Conservation (phyloP, 2,888 invertebrate genomes). For the Blastobasis lacticolella region DNA sequence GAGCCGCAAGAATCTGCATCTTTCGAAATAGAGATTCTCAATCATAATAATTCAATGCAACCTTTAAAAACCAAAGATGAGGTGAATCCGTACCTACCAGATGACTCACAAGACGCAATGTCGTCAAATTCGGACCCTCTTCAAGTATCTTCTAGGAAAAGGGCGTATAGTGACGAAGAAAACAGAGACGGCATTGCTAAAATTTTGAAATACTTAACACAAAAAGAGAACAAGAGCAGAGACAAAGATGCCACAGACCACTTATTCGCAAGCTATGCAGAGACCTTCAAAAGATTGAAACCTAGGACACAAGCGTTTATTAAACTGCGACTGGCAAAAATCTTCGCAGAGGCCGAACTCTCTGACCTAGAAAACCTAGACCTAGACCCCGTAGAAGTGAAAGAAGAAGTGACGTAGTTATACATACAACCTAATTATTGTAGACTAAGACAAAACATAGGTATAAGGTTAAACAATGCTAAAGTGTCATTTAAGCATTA, state of each 20-base stretch:
- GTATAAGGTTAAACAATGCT: too few relatives aligned
- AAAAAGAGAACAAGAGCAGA: not conserved
- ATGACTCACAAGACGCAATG: not conserved
- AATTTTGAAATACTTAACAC: not conserved
- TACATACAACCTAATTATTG: not conserved
- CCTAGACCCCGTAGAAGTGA: too few relatives aligned
- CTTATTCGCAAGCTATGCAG: constrained; percentile 2
- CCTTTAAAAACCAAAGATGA: not conserved
- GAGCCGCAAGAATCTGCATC: not conserved
- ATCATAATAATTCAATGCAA: not conserved
- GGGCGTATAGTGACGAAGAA: too few relatives aligned
- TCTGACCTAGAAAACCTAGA: not conserved
- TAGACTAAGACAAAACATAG: too few relatives aligned
- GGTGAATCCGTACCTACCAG: not conserved
- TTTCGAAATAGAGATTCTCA: not conserved
- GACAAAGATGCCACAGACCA: not conserved
- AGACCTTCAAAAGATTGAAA: constrained; percentile 3
- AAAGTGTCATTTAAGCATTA: too few relatives aligned
- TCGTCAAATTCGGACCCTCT: not conserved
- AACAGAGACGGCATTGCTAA: not conserved
- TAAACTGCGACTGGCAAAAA: constrained; percentile 1
- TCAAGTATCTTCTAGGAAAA: not conserved
- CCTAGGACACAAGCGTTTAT: constrained; percentile 1
- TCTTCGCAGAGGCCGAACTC: constrained; percentile 3
- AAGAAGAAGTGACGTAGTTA: too few relatives aligned